phyloP scores from a whole-genome alignment of 1,140 invertebrate species.

The Campoletis sonorensis region DNA sequence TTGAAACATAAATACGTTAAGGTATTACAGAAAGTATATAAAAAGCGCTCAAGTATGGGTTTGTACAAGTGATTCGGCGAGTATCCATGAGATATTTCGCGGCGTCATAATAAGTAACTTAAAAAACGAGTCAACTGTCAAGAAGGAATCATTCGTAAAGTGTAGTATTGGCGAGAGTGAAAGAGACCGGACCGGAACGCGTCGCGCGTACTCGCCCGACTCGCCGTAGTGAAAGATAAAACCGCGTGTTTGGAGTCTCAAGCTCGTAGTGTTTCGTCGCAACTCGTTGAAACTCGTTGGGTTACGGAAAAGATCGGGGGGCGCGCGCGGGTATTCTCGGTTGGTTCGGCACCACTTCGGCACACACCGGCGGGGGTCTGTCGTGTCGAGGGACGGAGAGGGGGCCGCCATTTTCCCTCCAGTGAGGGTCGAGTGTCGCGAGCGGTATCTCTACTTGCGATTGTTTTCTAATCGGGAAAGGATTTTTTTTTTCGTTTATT shows the following conservation, averaged over 20 bases:
- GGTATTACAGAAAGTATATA: too few species aligned
- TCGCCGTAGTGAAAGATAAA: neutral
- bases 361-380: neutral
- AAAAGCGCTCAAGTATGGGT: too few species aligned
- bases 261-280: constrained; percentile 1
- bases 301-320: constrained; percentile 29
- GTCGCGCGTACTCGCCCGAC: too few species aligned
- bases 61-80: too few species aligned
- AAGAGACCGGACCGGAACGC: too few species aligned
- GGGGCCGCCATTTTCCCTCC: constrained; percentile 41
- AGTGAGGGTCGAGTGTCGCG: constrained; percentile 41
- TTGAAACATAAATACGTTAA: too few species aligned
- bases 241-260: neutral
- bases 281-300: neutral
- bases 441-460: constrained; percentile 36
- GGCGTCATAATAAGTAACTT: too few species aligned
- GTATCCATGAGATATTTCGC: too few species aligned
- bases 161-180: neutral
- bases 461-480: constrained; percentile 19
- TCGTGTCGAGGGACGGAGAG: neutral
- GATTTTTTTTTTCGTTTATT: constrained; percentile 21
- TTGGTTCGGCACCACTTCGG: neutral
- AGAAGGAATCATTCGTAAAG: too few species aligned
- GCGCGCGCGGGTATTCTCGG: constrained; percentile 29
- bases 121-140: too few species aligned